phyloP scores from a whole-genome alignment of 2,113 vertebrate genomes.

The Chaetodon auriga region DNA sequence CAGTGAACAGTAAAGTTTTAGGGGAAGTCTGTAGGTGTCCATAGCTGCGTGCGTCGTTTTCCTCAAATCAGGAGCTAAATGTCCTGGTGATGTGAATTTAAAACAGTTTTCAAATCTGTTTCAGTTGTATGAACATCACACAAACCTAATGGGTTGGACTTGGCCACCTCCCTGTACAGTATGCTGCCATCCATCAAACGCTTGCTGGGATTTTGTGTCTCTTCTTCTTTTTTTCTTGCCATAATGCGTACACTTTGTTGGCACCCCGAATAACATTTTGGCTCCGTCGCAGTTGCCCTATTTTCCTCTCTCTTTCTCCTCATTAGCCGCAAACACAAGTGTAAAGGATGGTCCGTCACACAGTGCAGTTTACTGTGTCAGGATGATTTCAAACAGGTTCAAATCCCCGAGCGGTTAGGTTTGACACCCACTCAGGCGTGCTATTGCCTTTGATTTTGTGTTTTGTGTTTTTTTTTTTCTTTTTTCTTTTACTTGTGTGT shows the following conservation, averaged over 20 bases:
- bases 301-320: conserved; percentile 59
- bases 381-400: conserved; percentile 68
- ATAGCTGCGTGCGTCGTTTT: conserved; percentile 20
- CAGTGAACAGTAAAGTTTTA: conserved; percentile 18
- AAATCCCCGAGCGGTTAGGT: conserved; percentile 54
- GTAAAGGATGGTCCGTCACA: conserved; percentile 48
- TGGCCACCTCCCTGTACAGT: conserved; percentile 43
- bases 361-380: conserved; percentile 56
- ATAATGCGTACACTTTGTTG: conserved; percentile 48
- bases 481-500: not conserved
- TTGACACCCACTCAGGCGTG: conserved; percentile 64
- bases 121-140: conserved; percentile 41
- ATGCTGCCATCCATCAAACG: conserved; percentile 51
- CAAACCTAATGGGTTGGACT: conserved; percentile 44
- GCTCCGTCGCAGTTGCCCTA: conserved; percentile 40
- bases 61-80: conserved; percentile 36
- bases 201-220: conserved; percentile 30
- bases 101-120: conserved; percentile 40
- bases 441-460: conserved; percentile 66
- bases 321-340: conserved; percentile 59
- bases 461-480: conserved; percentile 19
- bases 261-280: conserved; percentile 47
- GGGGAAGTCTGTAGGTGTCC: conserved; percentile 20
- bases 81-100: conserved; percentile 38
- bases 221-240: not conserved